Conservation (phyloP, 2,888 invertebrate species). For the Leptogaster cylindrica region DNA sequence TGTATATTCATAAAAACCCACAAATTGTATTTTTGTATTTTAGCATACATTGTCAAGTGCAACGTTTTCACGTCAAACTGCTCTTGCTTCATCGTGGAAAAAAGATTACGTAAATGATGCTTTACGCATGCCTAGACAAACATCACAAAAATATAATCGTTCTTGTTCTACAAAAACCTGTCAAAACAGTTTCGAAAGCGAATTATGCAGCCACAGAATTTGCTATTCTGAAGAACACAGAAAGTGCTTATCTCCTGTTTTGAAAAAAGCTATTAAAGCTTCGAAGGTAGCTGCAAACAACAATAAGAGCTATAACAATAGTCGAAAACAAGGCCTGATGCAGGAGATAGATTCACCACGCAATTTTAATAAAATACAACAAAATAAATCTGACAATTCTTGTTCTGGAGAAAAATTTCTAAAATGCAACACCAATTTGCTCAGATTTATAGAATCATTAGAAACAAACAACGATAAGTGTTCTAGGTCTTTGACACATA, state of each 20-base stretch:
- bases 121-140: no score
- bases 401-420: no score
- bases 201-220: no score
- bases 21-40: not conserved
- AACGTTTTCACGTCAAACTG: not conserved
- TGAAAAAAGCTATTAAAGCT: not conserved
- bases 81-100: conserved; percentile 16
- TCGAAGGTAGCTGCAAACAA: not conserved
- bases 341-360: not conserved
- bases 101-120: no score
- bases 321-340: not conserved
- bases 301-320: not conserved
- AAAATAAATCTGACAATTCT: no score
- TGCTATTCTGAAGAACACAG: not conserved
- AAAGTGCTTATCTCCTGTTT: not conserved
- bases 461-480: not conserved
- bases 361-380: no score
- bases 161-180: no score
- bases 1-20: not conserved
- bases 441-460: not conserved
- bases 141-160: no score
- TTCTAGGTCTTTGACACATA: not conserved
- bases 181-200: no score
- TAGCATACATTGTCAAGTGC: conserved; percentile 5
- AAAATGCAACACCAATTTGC: not conserved